Evolutionary conservation across 2,888 invertebrate genomes (phyloP), one percentile per base, ranked within the genome.

Genomic region (Baccha elongata): DNA sequence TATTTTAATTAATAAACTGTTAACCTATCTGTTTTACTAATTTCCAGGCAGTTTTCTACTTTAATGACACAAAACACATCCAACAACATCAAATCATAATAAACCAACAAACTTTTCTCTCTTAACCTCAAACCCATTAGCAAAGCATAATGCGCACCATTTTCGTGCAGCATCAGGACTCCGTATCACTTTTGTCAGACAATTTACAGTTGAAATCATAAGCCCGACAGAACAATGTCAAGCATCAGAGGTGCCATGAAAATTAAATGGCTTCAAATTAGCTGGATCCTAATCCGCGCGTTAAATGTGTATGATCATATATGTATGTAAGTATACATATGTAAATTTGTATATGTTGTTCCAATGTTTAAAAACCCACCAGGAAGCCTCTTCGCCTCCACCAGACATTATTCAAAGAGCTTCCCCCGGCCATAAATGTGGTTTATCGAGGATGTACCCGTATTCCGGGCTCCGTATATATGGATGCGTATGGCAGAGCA

Each of bases 261-360:
- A 80, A 80, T 75, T 80, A 80, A 80, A 75, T 75, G 80, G 69
- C 80, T 69, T 75, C 50, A 80, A 80, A 80, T 80, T 80, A 80
- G 80, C 75, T 32, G 40, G 80, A 75, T 80, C 44, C 80, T 80
- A 80, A 80, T 80, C 80, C 80, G 69, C 69, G 74, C 64, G 80
- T 75, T 80, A 80, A 80, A 80, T 75, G 50, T 80, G 58, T 69
- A 69, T 58, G 3, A n/a, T n/a, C n/a, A n/a, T n/a, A n/a, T n/a
- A n/a, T n/a, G n/a, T n/a, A n/a, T n/a, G n/a, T n/a, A n/a, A n/a
- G n/a, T n/a, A n/a, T n/a, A n/a, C n/a, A n/a, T n/a, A n/a, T n/a
- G n/a, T n/a, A n/a, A n/a, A n/a, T n/a, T 7, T 32, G 29, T 5
- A 32, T 32, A 67, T 21, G 8, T 13, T 40, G 13, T n/a, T 13